Evolutionary conservation across 35 echinoderm and acorn worm genomes (phyloP), one percentile per base, ranked within the genome.

Genomic region (Hemicentrotus pulcherrimus): DNA sequence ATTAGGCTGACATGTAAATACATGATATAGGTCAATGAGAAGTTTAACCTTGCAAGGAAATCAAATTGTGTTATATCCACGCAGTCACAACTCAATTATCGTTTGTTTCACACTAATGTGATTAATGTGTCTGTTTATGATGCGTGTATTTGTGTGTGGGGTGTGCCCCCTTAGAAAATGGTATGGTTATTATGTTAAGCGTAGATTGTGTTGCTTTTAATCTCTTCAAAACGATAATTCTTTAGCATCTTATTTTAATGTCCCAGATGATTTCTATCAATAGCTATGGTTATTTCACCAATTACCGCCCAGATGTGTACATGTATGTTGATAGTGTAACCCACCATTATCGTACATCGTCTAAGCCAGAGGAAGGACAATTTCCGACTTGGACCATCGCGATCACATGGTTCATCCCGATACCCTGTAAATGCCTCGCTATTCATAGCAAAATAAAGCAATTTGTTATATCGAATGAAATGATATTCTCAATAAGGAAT

Each of bases 11-110:
- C 19, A 78, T 78, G 4, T 78, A 28, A 7, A 78, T 78, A 22
- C 65, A 78, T 28, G 9, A n/a, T 78, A 78, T 78, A 78, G 19
- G 65, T 78, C 24, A 78, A 78, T 78, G 22, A n/a, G 65, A 78
- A 30, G 22, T 28, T 7, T n/a, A n/a, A n/a, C 65, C 65, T 78
- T 78, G 65, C 19, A 28, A 28, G 65, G 24, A 78, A 78, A 78
- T 78, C 65, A 78, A 78, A 78, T 78, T 78, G 65, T 78, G 65
- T n/a, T 78, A 78, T 78, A 78, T 78, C 65, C 65, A n/a, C 65
- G 52, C 61, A 70, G 61, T 78, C 65, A 78, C 24, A 78, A 78
- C 65, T 78, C 65, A 78, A 78, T 78, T 78, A 78, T 24, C 4
- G 65, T 78, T 78, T 78, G 65, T 78, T 78, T 78, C 65, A 78